Evolutionary conservation across 1,140 invertebrate species (phyloP).

Genomic region (Caerostris darwini): DNA sequence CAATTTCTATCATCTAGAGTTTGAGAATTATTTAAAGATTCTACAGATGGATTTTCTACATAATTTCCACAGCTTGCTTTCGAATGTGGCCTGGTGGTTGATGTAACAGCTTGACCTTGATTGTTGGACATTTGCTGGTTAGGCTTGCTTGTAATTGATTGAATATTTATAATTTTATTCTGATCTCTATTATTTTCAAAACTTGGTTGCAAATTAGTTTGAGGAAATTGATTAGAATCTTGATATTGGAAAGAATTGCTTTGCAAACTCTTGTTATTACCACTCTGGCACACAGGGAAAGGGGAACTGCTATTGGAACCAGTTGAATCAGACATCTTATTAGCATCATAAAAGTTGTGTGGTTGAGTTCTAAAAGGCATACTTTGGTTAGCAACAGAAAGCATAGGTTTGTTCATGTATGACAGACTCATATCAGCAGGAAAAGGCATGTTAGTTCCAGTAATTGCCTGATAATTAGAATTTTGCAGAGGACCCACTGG

Average conservation of each 20-base stretch:
- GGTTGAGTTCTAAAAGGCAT: slow-evolving; percentile 37
- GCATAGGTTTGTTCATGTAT: slow-evolving; percentile 49
- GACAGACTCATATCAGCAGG: slow-evolving; percentile 42
- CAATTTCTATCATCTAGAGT: slow-evolving; percentile 52
- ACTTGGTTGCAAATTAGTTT: slow-evolving; percentile 9
- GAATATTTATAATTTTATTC: slow-evolving; percentile 30
- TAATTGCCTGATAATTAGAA: slow-evolving; percentile 48
- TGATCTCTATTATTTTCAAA: slow-evolving; percentile 48
- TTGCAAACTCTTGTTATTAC: slow-evolving; percentile 62
- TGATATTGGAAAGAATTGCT: slow-evolving; percentile 54
- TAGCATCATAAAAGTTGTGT: slow-evolving; percentile 61
- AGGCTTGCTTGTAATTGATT: slow-evolving; percentile 3
- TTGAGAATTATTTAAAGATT: background rate
- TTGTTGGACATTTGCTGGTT: background rate
- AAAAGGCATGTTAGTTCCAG: slow-evolving; percentile 41
- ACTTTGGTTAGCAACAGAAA: slow-evolving; percentile 37
- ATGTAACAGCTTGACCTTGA: background rate
- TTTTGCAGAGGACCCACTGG: slow-evolving; percentile 52
- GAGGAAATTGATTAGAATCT: slow-evolving; percentile 59
- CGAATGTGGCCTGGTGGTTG: slow-evolving; percentile 31
- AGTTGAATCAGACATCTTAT: slow-evolving; percentile 58
- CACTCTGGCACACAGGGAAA: slow-evolving; percentile 25
- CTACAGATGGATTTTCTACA: slow-evolving; percentile 7
- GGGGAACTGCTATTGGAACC: slow-evolving; percentile 41
- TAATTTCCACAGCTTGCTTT: slow-evolving; percentile 3